These are phyloP conservation scores for Eueides isabella DNA, from an alignment of 1,140 invertebrate species.

Conservation along the genomic window DNA sequence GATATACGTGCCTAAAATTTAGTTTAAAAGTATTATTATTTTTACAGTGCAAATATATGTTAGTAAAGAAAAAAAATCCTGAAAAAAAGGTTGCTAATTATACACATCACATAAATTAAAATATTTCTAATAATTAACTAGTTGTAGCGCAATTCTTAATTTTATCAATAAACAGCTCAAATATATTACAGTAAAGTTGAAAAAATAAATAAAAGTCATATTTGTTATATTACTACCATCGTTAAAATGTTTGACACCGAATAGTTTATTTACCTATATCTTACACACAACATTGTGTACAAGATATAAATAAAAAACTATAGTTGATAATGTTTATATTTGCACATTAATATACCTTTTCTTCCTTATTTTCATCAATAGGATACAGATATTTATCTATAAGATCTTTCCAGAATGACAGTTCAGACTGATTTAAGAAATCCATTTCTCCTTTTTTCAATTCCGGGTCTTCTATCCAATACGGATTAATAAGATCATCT, in stretches of 20 bases:
- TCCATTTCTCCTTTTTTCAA: conserved; percentile 95
- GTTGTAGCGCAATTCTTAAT: not conserved
- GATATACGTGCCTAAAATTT: conserved; percentile 93
- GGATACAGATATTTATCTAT: conserved; percentile 97
- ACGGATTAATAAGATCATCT: conserved; percentile 94
- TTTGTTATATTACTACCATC: too few species aligned
- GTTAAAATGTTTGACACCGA: too few species aligned
- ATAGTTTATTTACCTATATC: too few species aligned
- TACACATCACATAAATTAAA: not conserved
- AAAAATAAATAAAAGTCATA: too few species aligned
- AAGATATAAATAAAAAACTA: too few species aligned
- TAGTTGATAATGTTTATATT: not conserved
- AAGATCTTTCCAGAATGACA: conserved; percentile 96
- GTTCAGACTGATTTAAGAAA: conserved; percentile 91
- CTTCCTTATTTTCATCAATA: conserved; percentile 95
- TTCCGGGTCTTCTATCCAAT: conserved; percentile 96
- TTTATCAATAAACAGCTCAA: not conserved
- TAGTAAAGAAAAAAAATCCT: not conserved
- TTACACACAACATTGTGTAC: too few species aligned
- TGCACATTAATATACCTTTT: conserved; percentile 86
- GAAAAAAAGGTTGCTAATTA: not conserved
- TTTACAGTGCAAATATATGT: not conserved
- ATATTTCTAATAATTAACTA: not conserved
- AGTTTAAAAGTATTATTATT: conserved; percentile 44
- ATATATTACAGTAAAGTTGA: not conserved